phyloP scores from a whole-genome alignment of 2,888 invertebrate species.

The Eristalis intricaria region DNA sequence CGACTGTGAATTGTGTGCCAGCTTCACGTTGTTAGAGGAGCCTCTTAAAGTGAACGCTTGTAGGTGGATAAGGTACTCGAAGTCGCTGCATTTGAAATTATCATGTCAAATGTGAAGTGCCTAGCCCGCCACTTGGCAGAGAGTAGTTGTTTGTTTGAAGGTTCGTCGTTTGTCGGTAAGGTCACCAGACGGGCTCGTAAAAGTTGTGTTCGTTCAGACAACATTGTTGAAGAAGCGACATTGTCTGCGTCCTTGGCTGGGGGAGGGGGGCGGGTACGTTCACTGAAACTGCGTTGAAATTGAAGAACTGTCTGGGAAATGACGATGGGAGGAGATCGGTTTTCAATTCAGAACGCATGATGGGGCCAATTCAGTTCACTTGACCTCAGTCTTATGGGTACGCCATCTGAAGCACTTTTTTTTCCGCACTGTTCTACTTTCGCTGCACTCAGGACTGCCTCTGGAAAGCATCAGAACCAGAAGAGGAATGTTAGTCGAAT shows the following conservation, averaged over 20 bases:
- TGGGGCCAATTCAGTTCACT: too few relatives aligned
- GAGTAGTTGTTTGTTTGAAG: neutral
- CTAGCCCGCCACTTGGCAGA: neutral
- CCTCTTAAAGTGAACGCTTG: conserved; percentile 36
- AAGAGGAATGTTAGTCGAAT: too few relatives aligned
- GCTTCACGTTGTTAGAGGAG: conserved; percentile 49
- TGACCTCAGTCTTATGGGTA: too few relatives aligned
- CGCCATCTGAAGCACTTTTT: too few relatives aligned
- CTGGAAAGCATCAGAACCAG: too few relatives aligned
- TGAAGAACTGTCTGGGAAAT: too few relatives aligned
- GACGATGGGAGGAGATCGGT: too few relatives aligned
- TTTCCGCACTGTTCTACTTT: too few relatives aligned
- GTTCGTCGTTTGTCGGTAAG: neutral
- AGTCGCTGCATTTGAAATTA: conserved; percentile 49
- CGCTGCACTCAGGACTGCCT: too few relatives aligned
- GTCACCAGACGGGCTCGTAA: neutral
- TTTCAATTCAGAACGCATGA: too few relatives aligned
- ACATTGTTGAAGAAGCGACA: neutral
- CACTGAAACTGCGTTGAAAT: too few relatives aligned
- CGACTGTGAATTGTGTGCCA: conserved; percentile 42
- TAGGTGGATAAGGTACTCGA: conserved; percentile 45
- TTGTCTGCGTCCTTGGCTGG: neutral
- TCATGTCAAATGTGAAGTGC: conserved; percentile 10
- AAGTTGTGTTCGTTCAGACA: neutral
- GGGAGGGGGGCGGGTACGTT: neutral